Percentiles rank a stretch among this genome's conserved stretches.
These are phyloP conservation scores for Takifugu flavidus DNA, from an alignment of 2,113 vertebrate species.

Conservation along the genomic window DNA sequence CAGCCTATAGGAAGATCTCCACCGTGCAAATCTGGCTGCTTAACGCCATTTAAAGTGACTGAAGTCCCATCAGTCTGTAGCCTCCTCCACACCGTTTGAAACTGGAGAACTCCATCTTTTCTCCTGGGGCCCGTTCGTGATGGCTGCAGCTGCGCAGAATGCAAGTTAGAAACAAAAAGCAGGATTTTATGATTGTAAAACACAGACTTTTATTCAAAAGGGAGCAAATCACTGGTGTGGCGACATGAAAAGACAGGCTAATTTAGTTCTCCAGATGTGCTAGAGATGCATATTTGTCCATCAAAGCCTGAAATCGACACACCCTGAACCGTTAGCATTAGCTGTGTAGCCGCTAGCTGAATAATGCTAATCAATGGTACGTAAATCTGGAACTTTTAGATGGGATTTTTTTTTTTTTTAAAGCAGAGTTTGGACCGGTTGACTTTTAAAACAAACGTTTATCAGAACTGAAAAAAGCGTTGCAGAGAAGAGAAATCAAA, in stretches of 20 bases:
- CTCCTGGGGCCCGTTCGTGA: not conserved
- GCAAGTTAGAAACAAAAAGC: not conserved
- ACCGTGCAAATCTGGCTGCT: constrained; percentile 24
- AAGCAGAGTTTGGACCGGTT: no score
- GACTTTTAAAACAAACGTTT: no score
- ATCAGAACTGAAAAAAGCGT: no score
- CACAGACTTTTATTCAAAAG: constrained; percentile 41
- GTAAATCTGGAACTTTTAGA: no score
- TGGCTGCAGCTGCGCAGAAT: not conserved
- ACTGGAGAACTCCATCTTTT: constrained; percentile 9
- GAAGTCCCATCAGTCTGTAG: constrained; percentile 3
- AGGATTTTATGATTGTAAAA: not conserved
- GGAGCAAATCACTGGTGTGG: constrained; percentile 23
- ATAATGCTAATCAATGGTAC: no score
- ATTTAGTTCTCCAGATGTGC: constrained; percentile 4
- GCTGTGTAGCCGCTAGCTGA: no score
- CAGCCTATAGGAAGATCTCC: constrained; percentile 26
- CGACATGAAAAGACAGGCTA: not conserved
- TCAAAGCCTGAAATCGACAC: not conserved
- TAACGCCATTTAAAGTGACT: constrained; percentile 26
- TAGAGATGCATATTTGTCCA: not conserved
- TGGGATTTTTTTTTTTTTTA: no score
- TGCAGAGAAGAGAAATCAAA: no score
- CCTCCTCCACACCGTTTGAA: constrained; percentile 2
- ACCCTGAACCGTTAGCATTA: not conserved